These are phyloP conservation scores for Lepidurus arcticus DNA, from an alignment of 1,140 invertebrate species.

Conservation along the genomic window DNA sequence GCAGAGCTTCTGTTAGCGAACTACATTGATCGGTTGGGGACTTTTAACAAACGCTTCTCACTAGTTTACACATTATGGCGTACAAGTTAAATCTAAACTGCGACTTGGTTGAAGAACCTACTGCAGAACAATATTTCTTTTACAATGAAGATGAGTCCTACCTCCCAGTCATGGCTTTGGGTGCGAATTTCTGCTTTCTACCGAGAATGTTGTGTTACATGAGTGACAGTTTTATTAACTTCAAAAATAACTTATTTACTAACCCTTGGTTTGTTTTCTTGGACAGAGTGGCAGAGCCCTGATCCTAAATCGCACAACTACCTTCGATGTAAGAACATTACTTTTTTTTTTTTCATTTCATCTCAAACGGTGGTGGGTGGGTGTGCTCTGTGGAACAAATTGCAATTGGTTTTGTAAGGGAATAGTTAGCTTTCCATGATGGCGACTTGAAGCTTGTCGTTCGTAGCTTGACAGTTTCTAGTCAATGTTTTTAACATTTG, in stretches of 20 bases:
- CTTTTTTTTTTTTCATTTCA: constrained; percentile 31
- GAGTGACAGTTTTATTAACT: too few species aligned
- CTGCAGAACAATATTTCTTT: not conserved
- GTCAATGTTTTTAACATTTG: not conserved
- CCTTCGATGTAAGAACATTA: constrained; percentile 37
- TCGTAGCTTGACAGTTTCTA: not conserved
- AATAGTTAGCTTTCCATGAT: not conserved
- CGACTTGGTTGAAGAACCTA: not conserved
- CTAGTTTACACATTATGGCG: not conserved
- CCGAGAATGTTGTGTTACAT: not conserved
- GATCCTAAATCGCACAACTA: constrained; percentile 39
- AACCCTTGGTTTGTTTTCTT: constrained; percentile 25
- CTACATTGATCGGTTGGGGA: not conserved
- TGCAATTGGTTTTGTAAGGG: not conserved
- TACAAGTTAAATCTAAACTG: not conserved
- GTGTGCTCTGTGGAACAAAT: not conserved
- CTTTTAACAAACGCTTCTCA: not conserved
- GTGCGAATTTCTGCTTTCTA: not conserved
- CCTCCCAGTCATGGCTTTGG: constrained; percentile 14
- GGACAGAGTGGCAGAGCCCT: constrained; percentile 37
- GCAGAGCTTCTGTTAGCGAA: constrained; percentile 5
- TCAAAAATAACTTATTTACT: not conserved
- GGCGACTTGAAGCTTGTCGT: not conserved
- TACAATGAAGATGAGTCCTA: not conserved
- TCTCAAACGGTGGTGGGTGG: not conserved